A percentile compares a stretch with the other conserved stretches of the same genome.
Evolutionary conservation across 2,797 vertebrate genomes (phyloP).

Genomic region (Chaenodraco wilsoni): DNA sequence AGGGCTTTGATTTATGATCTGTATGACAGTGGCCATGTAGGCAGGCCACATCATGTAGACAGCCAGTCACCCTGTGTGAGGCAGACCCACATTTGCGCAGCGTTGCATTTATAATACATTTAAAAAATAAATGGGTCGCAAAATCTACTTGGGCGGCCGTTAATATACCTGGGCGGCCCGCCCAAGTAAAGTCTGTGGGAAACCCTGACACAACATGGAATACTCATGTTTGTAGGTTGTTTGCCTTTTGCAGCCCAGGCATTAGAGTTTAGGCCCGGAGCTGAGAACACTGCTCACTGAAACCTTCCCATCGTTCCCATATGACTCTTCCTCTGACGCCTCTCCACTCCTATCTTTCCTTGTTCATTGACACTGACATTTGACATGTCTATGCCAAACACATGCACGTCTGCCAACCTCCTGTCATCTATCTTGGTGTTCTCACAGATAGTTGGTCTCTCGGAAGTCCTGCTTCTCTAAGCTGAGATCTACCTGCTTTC

Average conservation of each 20-base stretch:
- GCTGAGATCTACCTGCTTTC: conserved; percentile 32
- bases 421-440: conserved; percentile 19
- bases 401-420: conserved; percentile 28
- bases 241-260: conserved; percentile 32
- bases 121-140: too few species aligned
- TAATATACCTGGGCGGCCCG: too few species aligned
- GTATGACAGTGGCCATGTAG: too few species aligned
- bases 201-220: conserved; percentile 1
- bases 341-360: conserved; percentile 41
- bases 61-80: too few species aligned
- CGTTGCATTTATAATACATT: too few species aligned
- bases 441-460: conserved; percentile 42
- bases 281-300: conserved; percentile 35
- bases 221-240: conserved; percentile 46
- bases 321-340: conserved; percentile 29
- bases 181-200: too few species aligned
- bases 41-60: too few species aligned
- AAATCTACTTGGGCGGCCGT: too few species aligned
- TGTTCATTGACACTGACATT: conserved; percentile 40
- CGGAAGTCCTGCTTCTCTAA: conserved; percentile 28
- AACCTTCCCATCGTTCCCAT: conserved; percentile 38
- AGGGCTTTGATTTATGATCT: too few species aligned
- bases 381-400: conserved; percentile 48
- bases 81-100: too few species aligned
- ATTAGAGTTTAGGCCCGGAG: conserved; percentile 43